These are phyloP conservation scores for Chesias legatella DNA, from an alignment of 2,888 invertebrate genomes.

Conservation along the genomic window DNA sequence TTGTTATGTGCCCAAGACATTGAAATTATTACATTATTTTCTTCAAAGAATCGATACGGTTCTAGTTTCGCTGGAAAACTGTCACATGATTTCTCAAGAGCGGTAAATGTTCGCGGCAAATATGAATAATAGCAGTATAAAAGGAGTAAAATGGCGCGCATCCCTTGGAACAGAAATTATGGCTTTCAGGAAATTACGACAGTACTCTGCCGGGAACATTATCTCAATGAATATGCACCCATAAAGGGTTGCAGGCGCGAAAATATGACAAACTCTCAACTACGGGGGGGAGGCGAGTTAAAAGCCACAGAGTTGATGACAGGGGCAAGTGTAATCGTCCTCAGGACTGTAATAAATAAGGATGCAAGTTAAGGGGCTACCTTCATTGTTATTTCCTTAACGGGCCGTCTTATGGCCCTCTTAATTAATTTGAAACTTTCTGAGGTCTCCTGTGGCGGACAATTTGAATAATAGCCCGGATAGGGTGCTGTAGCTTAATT, in stretches of 20 bases:
- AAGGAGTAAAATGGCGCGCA: constrained; percentile 13
- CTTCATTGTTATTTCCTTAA: constrained; percentile 77
- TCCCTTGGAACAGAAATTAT: constrained; percentile 22
- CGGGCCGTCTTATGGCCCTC: constrained; percentile 78
- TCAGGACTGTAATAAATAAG: constrained; percentile 68
- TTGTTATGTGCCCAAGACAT: constrained; percentile 37
- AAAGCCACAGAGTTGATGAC: constrained; percentile 61
- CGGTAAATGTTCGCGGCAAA: neutral
- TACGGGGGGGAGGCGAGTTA: constrained; percentile 33
- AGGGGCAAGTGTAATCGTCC: constrained; percentile 56
- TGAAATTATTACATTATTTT: constrained; percentile 35
- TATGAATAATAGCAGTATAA: neutral
- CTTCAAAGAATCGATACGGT: constrained; percentile 23
- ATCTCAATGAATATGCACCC: constrained; percentile 49
- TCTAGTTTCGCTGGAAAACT: constrained; percentile 3
- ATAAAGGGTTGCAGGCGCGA: constrained; percentile 43
- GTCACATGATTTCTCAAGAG: too few species aligned
- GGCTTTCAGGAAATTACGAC: constrained; percentile 37
- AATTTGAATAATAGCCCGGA: constrained; percentile 78
- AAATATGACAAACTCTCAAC: constrained; percentile 45
- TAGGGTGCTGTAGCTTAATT: constrained; percentile 74
- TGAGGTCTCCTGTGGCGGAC: constrained; percentile 76
- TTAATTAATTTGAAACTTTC: constrained; percentile 81
- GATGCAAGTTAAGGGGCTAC: constrained; percentile 57
- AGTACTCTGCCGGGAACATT: constrained; percentile 31